Conservation (phyloP, 2,113 vertebrate genomes). For the Xiphias gladius region DNA sequence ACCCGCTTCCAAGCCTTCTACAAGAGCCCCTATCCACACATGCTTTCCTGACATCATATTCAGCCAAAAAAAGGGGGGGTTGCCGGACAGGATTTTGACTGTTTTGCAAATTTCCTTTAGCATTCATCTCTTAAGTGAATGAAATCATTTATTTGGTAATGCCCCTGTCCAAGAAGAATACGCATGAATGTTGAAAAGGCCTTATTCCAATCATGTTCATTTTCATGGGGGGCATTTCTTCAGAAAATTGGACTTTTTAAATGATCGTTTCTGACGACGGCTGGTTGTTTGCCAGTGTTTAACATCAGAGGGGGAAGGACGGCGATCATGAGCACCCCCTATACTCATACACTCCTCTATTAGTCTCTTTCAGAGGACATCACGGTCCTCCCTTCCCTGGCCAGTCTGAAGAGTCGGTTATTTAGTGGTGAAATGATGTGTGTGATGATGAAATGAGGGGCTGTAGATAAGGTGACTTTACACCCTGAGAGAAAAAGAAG, state of each 20-base stretch:
- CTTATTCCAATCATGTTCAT: conserved; percentile 79
- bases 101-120: conserved; percentile 57
- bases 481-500: conserved; percentile 51
- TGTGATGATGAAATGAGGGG: conserved; percentile 79
- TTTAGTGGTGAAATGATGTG: conserved; percentile 83
- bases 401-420: conserved; percentile 71
- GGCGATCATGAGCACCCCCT: conserved; percentile 19
- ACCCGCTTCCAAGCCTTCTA: conserved; percentile 63
- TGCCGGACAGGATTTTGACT: conserved; percentile 27
- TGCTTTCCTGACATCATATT: conserved; percentile 69
- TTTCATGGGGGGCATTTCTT: conserved; percentile 70
- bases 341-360: conserved; percentile 31
- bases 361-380: conserved; percentile 46
- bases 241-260: conserved; percentile 68
- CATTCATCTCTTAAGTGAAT: conserved; percentile 66
- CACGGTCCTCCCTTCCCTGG: conserved; percentile 29
- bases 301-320: conserved; percentile 50
- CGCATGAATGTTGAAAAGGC: conserved; percentile 61
- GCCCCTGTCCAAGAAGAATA: conserved; percentile 48
- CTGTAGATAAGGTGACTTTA: conserved; percentile 82
- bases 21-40: conserved; percentile 34
- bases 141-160: conserved; percentile 64
- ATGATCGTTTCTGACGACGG: conserved; percentile 55
- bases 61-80: neutral
- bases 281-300: conserved; percentile 56